phyloP scores from a whole-genome alignment of 2,888 invertebrate genomes.

The Drosophila yooni region DNA sequence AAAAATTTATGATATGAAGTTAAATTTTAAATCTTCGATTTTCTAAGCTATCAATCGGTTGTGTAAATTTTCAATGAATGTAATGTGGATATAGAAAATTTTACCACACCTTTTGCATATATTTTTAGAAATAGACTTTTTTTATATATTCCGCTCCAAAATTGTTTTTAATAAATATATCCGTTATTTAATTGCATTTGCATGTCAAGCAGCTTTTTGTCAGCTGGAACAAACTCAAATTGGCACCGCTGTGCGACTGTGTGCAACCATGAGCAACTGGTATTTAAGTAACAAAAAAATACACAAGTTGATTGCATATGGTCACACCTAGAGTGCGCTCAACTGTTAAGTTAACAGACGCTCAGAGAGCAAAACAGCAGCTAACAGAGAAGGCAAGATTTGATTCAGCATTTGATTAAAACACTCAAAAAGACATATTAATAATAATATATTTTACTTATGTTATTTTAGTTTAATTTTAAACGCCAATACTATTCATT shows the following conservation, averaged over 20 bases:
- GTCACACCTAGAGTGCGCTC: slow-evolving; percentile 35
- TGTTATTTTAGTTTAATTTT: not conserved
- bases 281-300: slow-evolving; percentile 39
- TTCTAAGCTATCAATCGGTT: not conserved
- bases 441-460: not conserved
- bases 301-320: slow-evolving; percentile 8
- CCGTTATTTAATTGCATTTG: slow-evolving; percentile 25
- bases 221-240: slow-evolving; percentile 19
- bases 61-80: not conserved
- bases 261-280: slow-evolving; percentile 48
- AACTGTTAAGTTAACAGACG: slow-evolving; percentile 41
- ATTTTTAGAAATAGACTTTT: not conserved
- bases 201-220: slow-evolving; percentile 46
- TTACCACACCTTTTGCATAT: not conserved
- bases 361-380: slow-evolving; percentile 11
- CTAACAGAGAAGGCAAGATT: slow-evolving; percentile 29
- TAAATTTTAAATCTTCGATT: not conserved
- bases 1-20: not conserved
- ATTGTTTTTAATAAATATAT: not conserved
- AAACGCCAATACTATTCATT: not conserved
- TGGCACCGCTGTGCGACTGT: not conserved
- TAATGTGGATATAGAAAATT: not conserved
- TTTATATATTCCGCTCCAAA: not conserved
- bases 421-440: too few species aligned
- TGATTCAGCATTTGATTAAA: not conserved